Percentiles rank a stretch among this genome's conserved stretches.
Evolutionary conservation across 2,113 vertebrate species (phyloP).

Genomic region (Grammomys dolichurus): DNA sequence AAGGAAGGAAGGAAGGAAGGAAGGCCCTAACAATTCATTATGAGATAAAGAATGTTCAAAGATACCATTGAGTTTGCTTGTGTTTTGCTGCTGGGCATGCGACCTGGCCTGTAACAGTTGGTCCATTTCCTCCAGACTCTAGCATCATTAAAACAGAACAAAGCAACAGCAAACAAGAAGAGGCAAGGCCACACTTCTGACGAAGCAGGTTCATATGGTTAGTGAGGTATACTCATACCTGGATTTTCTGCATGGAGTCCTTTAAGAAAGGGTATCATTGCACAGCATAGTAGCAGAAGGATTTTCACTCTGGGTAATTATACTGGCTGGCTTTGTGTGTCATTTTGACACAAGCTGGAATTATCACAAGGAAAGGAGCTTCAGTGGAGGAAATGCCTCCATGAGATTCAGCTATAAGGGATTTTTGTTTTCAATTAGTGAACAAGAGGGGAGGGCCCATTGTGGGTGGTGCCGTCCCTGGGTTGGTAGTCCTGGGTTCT

Average conservation of each 20-base stretch:
- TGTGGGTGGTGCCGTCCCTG: too few species aligned
- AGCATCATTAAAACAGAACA: not conserved
- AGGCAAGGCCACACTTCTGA: not conserved
- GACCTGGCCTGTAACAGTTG: not conserved
- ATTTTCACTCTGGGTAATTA: not conserved
- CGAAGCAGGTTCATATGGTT: not conserved
- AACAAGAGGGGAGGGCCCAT: too few species aligned
- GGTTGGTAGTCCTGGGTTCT: too few species aligned
- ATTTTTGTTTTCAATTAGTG: too few species aligned
- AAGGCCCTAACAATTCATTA: not conserved
- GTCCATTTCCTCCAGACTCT: not conserved
- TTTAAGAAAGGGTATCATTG: not conserved
- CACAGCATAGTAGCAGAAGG: not conserved
- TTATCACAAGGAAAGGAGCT: too few species aligned
- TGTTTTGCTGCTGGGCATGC: not conserved
- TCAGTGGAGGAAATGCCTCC: too few species aligned
- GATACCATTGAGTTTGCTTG: not conserved
- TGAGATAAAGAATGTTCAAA: not conserved
- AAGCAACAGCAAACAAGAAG: not conserved
- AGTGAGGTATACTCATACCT: not conserved
- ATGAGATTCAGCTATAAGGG: too few species aligned
- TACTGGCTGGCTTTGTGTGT: too few species aligned
- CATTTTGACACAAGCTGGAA: too few species aligned
- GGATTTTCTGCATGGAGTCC: not conserved
- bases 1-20: not conserved